Percentiles rank a stretch among this genome's conserved stretches.
Conservation (phyloP, 2,888 invertebrate species). For the Bedellia somnulentella region DNA sequence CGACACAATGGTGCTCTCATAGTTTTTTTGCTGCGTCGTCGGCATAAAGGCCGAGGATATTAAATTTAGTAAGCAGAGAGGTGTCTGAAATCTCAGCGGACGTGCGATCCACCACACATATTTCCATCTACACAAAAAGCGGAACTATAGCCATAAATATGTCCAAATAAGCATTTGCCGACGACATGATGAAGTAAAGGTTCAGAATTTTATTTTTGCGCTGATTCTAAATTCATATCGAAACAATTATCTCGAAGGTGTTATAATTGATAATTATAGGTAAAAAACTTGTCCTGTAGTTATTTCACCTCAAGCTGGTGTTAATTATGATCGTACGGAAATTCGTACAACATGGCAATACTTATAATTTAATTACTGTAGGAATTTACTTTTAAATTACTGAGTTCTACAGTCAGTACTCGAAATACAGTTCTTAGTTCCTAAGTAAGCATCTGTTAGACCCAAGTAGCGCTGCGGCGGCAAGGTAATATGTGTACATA, state of each 20-base stretch:
- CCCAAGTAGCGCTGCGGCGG: background rate
- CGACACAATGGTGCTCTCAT: slow-evolving; percentile 58
- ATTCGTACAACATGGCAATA: too few relatives aligned
- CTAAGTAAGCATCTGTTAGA: too few relatives aligned
- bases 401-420: too few relatives aligned
- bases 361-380: too few relatives aligned
- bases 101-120: slow-evolving; percentile 64
- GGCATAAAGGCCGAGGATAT: slow-evolving; percentile 55
- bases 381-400: too few relatives aligned
- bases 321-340: too few relatives aligned
- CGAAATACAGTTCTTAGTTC: too few relatives aligned
- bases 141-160: slow-evolving; percentile 63
- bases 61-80: slow-evolving; percentile 61
- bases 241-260: too few relatives aligned
- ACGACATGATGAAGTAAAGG: slow-evolving; percentile 32
- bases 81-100: slow-evolving; percentile 62
- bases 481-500: slow-evolving; percentile 61
- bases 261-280: too few relatives aligned
- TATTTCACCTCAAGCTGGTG: too few relatives aligned
- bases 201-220: slow-evolving; percentile 39
- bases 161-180: slow-evolving; percentile 60
- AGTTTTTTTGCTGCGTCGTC: slow-evolving; percentile 45
- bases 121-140: slow-evolving; percentile 60
- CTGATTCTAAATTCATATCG: too few relatives aligned
- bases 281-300: too few relatives aligned